Conservation (phyloP, 2,888 invertebrate species). For the Callinectes sapidus region DNA sequence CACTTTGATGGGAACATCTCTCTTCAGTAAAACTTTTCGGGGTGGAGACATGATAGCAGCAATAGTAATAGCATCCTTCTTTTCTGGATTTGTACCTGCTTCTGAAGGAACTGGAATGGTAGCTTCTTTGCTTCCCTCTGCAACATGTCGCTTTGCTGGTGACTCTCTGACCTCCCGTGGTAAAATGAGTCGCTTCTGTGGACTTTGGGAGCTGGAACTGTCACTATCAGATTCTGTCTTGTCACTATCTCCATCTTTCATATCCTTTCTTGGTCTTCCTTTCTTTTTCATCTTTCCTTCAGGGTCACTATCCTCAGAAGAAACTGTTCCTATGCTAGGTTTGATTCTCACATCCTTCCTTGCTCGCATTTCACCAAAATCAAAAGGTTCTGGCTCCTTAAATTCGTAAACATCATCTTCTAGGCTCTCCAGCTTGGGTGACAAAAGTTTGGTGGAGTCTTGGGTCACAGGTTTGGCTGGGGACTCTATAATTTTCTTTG, state of each 20-base stretch:
- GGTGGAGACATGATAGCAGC: slow-evolving; percentile 52
- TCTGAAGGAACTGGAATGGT: slow-evolving; percentile 13
- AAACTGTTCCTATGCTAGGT: slow-evolving; percentile 37
- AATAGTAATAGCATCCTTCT: slow-evolving; percentile 46
- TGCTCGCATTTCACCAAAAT: slow-evolving; percentile 70
- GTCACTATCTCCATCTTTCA: slow-evolving; percentile 55
- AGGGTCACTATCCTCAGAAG: slow-evolving; percentile 53
- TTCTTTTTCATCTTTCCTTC: slow-evolving; percentile 62
- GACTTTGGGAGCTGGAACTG: slow-evolving; percentile 35
- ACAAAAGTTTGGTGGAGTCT: slow-evolving; percentile 50
- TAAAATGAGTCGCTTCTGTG: slow-evolving; percentile 53
- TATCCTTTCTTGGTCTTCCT: slow-evolving; percentile 53
- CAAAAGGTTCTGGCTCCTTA: slow-evolving; percentile 72
- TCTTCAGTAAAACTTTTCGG: slow-evolving; percentile 50
- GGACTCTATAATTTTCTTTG: slow-evolving; percentile 56
- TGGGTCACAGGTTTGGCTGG: slow-evolving; percentile 54
- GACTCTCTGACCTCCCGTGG: slow-evolving; percentile 59
- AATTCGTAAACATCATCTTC: slow-evolving; percentile 72
- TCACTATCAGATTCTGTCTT: slow-evolving; percentile 61
- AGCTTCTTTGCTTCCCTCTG: slow-evolving; percentile 41
- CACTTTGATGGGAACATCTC: slow-evolving; percentile 46
- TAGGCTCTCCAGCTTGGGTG: slow-evolving; percentile 62
- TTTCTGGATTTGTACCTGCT: slow-evolving; percentile 47
- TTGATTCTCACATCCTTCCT: slow-evolving; percentile 66
- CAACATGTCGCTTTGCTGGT: slow-evolving; percentile 48